A percentile compares a stretch with the other conserved stretches of the same genome.
Conservation (phyloP, 2,888 invertebrate species). For the Eupeodes luniger region DNA sequence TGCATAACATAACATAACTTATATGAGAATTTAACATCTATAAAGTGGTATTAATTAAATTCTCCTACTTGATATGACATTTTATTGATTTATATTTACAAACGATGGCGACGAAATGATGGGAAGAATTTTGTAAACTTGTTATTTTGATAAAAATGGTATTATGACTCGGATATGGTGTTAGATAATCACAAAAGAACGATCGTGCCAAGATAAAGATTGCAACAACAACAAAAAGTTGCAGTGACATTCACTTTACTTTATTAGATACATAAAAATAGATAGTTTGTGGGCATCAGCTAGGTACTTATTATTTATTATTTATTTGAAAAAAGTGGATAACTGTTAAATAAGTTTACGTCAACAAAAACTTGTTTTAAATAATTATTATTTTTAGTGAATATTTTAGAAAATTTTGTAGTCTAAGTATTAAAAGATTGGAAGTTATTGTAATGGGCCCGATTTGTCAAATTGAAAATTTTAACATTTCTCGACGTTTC, state of each 20-base stretch:
- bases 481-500: too few species aligned
- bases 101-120: background rate
- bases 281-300: too few species aligned
- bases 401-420: too few species aligned
- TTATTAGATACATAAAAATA: too few species aligned
- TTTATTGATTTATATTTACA: constrained; percentile 37
- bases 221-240: background rate
- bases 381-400: too few species aligned
- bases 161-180: background rate
- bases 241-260: background rate
- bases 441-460: too few species aligned
- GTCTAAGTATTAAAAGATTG: too few species aligned
- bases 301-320: too few species aligned
- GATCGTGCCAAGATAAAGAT: background rate
- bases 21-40: constrained; percentile 8
- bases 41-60: constrained; percentile 46
- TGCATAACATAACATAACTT: constrained; percentile 11
- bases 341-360: too few species aligned
- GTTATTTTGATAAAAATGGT: background rate
- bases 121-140: background rate
- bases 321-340: too few species aligned
- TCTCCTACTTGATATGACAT: constrained; percentile 23
- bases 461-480: too few species aligned
- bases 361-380: too few species aligned
- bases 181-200: background rate